phyloP scores from a whole-genome alignment of 2,888 invertebrate species.

The Morpho helenor region DNA sequence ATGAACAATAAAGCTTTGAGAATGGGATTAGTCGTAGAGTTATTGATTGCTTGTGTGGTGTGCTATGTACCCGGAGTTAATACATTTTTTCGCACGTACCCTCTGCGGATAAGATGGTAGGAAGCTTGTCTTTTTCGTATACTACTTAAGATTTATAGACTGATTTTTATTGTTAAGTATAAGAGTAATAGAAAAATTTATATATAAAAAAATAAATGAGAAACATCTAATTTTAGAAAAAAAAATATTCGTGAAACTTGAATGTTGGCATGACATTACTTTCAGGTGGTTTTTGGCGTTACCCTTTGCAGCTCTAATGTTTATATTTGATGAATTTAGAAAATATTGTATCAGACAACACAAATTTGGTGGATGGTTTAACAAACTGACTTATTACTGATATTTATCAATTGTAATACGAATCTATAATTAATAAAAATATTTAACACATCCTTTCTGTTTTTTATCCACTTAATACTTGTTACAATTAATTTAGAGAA shows the following conservation, averaged over 20 bases:
- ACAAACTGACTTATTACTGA: slow-evolving; percentile 56
- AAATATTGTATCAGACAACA: slow-evolving; percentile 81
- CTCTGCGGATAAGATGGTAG: slow-evolving; percentile 67
- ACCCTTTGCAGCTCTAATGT: slow-evolving; percentile 84
- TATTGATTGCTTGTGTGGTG: slow-evolving; percentile 79
- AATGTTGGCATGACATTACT: neutral
- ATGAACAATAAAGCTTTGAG: slow-evolving; percentile 84
- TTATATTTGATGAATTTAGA: slow-evolving; percentile 86
- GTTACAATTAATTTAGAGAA: too few species aligned
- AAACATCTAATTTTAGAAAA: too few species aligned
- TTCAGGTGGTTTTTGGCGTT: slow-evolving; percentile 86
- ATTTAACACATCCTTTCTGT: too few species aligned
- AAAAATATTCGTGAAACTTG: too few species aligned
- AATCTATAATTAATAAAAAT: too few species aligned
- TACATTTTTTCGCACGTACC: slow-evolving; percentile 76
- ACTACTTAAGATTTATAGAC: too few species aligned
- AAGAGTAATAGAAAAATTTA: too few species aligned
- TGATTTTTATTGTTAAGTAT: too few species aligned
- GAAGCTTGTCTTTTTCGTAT: neutral
- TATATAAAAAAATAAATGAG: too few species aligned
- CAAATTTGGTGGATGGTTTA: slow-evolving; percentile 59
- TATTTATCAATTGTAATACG: neutral
- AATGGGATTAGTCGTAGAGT: slow-evolving; percentile 83
- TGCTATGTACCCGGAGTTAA: slow-evolving; percentile 85
- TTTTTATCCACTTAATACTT: too few species aligned